A percentile compares a stretch with the other conserved stretches of the same genome.
Conservation (phyloP, 2,888 invertebrate species). For the Cosmia pyralina region DNA sequence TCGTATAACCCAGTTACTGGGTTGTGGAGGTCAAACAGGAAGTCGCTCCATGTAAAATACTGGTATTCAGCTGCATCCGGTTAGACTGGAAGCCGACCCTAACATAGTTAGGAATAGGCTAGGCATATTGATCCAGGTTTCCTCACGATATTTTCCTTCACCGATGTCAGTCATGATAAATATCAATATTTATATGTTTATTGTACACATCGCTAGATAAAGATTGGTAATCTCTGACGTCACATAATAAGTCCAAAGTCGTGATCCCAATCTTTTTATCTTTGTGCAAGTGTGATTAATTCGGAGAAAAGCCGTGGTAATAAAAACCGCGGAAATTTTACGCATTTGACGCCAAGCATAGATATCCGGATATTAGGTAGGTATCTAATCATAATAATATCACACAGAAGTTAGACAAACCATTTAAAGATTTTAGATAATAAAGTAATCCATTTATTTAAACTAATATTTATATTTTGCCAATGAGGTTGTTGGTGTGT, state of each 20-base stretch:
- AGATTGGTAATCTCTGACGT: slow-evolving; percentile 8
- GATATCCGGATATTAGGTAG: neutral
- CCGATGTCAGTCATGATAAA: neutral
- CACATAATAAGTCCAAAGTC: slow-evolving; percentile 9
- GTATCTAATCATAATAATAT: neutral
- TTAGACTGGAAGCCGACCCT: too few species aligned
- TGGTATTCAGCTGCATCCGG: too few species aligned
- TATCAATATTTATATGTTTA: neutral
- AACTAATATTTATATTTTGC: neutral
- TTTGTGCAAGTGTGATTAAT: slow-evolving; percentile 7
- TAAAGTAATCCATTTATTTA: neutral
- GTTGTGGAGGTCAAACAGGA: too few species aligned
- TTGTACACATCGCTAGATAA: slow-evolving; percentile 9
- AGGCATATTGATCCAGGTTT: too few species aligned
- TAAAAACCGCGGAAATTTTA: neutral
- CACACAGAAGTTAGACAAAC: neutral
- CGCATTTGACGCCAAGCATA: neutral
- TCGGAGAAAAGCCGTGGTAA: slow-evolving; percentile 3
- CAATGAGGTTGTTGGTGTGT: too few species aligned
- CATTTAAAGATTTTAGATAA: neutral
- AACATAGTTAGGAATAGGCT: too few species aligned
- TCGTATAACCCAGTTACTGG: too few species aligned
- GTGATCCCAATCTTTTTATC: slow-evolving; percentile 19
- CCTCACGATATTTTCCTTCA: neutral
- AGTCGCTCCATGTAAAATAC: too few species aligned